Evolutionary conservation across 2,888 invertebrate species (phyloP).

Genomic region (Trissonchulus latispiculum): DNA sequence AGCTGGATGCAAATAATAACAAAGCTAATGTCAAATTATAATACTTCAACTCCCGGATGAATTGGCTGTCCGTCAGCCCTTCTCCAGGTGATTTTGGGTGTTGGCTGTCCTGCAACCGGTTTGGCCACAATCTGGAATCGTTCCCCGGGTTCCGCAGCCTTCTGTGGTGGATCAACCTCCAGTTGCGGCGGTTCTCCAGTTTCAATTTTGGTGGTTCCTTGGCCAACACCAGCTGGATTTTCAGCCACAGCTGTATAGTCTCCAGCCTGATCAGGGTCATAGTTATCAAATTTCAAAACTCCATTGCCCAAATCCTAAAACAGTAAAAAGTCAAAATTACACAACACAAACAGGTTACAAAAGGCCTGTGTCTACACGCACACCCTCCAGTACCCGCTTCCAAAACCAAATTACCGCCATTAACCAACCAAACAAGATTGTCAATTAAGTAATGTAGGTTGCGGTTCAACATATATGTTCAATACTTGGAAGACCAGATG

Average conservation of each 20-base stretch:
- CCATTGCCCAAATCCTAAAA: background rate
- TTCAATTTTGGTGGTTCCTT: background rate
- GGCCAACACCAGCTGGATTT: background rate
- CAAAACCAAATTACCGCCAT: no score
- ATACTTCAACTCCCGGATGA: background rate
- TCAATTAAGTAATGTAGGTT: no score
- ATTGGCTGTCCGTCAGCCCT: constrained; percentile 13
- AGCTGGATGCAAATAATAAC: background rate
- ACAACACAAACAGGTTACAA: no score
- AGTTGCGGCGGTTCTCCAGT: constrained; percentile 5
- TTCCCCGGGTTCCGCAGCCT: constrained; percentile 7
- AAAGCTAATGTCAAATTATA: background rate
- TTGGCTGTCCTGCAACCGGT: background rate
- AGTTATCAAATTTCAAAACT: background rate
- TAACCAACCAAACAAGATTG: no score
- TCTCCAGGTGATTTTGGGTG: background rate
- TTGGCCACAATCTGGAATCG: constrained; percentile 1
- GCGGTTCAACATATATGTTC: no score
- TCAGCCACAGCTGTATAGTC: background rate
- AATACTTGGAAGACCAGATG: no score
- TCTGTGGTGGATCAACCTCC: constrained; percentile 11
- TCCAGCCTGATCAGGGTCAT: background rate
- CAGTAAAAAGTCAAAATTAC: background rate
- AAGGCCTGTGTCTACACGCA: no score
- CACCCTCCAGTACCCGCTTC: no score